phyloP scores from a whole-genome alignment of 2,113 vertebrate genomes.

The Cryptomyrus ogoouensis region DNA sequence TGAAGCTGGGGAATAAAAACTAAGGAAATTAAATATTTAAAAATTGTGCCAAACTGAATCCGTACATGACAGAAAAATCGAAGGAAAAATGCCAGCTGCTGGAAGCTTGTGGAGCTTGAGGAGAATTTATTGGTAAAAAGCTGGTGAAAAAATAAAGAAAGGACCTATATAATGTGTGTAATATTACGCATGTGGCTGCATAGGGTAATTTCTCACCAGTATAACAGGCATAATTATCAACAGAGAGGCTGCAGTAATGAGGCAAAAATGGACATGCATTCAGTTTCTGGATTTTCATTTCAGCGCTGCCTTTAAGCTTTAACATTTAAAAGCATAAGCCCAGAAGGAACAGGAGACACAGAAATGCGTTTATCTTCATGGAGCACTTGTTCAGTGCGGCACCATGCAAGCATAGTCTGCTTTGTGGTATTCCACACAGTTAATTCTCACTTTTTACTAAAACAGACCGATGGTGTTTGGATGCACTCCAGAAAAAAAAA shows the following conservation, averaged over 20 bases:
- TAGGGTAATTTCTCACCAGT: not conserved
- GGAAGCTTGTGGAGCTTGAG: not conserved
- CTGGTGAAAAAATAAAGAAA: not conserved
- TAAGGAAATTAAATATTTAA: not conserved
- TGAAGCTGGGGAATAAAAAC: not conserved
- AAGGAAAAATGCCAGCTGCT: not conserved
- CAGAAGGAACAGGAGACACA: not conserved
- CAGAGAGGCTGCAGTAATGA: not conserved
- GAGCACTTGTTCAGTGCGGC: not conserved
- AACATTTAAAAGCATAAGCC: not conserved
- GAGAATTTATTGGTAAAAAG: slow-evolving; percentile 4
- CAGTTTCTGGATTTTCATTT: not conserved
- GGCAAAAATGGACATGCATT: not conserved
- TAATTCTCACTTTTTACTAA: not conserved
- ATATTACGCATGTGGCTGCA: not conserved
- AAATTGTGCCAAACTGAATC: not conserved
- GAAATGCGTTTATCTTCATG: not conserved
- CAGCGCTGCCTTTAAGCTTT: not conserved
- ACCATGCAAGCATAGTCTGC: not conserved
- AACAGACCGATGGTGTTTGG: not conserved
- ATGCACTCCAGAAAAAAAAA: not conserved
- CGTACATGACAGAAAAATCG: not conserved
- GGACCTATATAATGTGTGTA: not conserved
- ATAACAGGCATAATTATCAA: not conserved
- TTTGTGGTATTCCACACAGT: not conserved